phyloP scores from a whole-genome alignment of 2,113 vertebrate genomes.

The Willisornis vidua region DNA sequence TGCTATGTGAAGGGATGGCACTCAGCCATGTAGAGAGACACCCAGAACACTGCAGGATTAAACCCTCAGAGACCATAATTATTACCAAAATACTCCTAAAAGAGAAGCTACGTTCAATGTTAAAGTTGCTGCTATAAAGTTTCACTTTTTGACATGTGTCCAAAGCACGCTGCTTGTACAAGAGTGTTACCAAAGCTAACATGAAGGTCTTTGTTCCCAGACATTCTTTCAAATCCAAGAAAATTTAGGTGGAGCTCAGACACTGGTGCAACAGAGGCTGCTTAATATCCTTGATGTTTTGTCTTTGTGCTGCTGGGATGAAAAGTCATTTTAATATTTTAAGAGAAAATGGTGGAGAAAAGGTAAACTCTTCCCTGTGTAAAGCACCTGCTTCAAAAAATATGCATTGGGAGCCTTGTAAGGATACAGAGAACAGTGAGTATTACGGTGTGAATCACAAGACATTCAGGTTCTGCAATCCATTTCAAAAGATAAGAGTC shows the following conservation, averaged over 20 bases:
- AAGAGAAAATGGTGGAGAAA: not conserved
- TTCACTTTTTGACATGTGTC: not conserved
- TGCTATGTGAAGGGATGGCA: not conserved
- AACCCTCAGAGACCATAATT: not conserved
- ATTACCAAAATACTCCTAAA: not conserved
- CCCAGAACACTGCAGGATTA: not conserved
- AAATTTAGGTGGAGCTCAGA: not conserved
- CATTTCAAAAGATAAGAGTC: slow-evolving; percentile 44
- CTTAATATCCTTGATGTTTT: not conserved
- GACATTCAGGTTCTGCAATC: slow-evolving; percentile 41
- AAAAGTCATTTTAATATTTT: slow-evolving; percentile 17
- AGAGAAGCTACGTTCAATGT: not conserved
- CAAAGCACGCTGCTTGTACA: not conserved
- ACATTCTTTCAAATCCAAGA: slow-evolving; percentile 10
- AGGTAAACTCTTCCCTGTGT: not conserved
- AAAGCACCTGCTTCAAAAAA: slow-evolving; percentile 33
- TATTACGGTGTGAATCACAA: slow-evolving; percentile 55
- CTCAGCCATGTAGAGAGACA: not conserved
- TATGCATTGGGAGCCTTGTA: not conserved
- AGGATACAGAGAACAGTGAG: slow-evolving; percentile 41
- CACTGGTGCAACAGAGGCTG: not conserved
- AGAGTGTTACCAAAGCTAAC: not conserved
- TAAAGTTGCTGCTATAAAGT: not conserved
- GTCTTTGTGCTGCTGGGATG: not conserved
- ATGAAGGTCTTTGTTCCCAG: slow-evolving; percentile 12